A percentile compares a stretch with the other conserved stretches of the same genome.
Evolutionary conservation across 2,888 invertebrate genomes (phyloP).

Genomic region (Rambutsinella grinnellia): DNA sequence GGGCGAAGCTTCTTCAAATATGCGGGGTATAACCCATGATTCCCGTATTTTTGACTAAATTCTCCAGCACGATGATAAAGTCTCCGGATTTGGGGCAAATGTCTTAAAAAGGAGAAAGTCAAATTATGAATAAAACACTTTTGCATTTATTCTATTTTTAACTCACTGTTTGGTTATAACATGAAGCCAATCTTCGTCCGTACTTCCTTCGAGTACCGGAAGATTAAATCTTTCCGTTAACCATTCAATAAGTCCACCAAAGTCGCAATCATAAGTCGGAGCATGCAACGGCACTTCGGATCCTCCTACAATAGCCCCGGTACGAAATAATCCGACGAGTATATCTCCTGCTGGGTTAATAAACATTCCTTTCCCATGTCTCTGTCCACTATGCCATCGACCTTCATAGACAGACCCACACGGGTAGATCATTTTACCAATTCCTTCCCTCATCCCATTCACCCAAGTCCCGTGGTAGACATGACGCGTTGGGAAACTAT

Average conservation of each 20-base stretch:
- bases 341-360: conserved; percentile 60
- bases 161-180: conserved; percentile 40
- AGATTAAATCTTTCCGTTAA: conserved; percentile 36
- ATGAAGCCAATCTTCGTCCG: conserved; percentile 36
- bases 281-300: conserved; percentile 56
- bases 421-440: conserved; percentile 62
- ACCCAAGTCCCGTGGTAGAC: conserved; percentile 51
- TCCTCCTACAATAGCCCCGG: conserved; percentile 51
- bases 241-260: conserved; percentile 43
- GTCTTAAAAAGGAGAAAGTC: background rate
- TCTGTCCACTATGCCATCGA: conserved; percentile 59
- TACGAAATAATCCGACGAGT: conserved; percentile 50
- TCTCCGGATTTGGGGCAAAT: conserved; percentile 41
- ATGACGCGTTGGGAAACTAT: conserved; percentile 49
- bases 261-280: conserved; percentile 60
- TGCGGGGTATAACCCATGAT: conserved; percentile 55
- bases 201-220: background rate
- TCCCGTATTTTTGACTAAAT: conserved; percentile 58
- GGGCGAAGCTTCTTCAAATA: conserved; percentile 34
- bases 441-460: conserved; percentile 59
- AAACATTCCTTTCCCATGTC: conserved; percentile 60
- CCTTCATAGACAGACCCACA: conserved; percentile 63
- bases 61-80: conserved; percentile 60
- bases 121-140: background rate
- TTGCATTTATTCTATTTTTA: background rate